Evolutionary conservation across 2,797 vertebrate genomes (phyloP), one percentile per base, ranked within the genome.

Genomic region (Enteromius viviparus): DNA sequence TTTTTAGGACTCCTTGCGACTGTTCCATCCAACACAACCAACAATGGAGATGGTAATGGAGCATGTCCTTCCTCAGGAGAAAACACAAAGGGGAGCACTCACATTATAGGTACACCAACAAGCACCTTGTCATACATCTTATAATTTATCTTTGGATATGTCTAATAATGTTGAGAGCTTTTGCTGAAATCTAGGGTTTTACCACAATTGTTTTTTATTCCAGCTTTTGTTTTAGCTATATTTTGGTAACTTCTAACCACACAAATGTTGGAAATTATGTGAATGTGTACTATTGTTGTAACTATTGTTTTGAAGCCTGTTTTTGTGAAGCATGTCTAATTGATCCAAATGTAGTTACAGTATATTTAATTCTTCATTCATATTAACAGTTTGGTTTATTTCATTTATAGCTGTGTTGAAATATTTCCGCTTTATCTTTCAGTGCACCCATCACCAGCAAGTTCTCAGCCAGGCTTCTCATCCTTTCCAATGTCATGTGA

Each of bases 1-100:
- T 10, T 89, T 78, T 9, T 84, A 98, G 97, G 96, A 76, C 93
- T 98, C 89, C 94, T 98, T 89, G 96, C 96, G 86, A 94, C 96
- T 60, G 95, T 98, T 89, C 96, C 96, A 90, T 95, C 93, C 87
- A 96, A 96, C 88, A 92, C 93, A 68, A 94, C 85, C 87, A 92
- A 92, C 78, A 94, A 93, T 51, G 89, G 92, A 40, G 94, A 93
- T 83, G 93, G 93, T 90, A 92, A 92, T 70, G 89, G 93, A 84
- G 68, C 53, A n/a, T 91, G 90, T 65, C 92, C 90, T 83, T 92
- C 94, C 71, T 88, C 92, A 55, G 94, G 94, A 83, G 94, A 95
- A 83, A 91, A 82, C 80, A 81, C 90, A 82, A 90, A 94, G 78
- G 92, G 91, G 1, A 92, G 15, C 47, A 71, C 19, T 76, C 62